phyloP scores from a whole-genome alignment of 2,797 vertebrate genomes.

The Sparidentex hasta region DNA sequence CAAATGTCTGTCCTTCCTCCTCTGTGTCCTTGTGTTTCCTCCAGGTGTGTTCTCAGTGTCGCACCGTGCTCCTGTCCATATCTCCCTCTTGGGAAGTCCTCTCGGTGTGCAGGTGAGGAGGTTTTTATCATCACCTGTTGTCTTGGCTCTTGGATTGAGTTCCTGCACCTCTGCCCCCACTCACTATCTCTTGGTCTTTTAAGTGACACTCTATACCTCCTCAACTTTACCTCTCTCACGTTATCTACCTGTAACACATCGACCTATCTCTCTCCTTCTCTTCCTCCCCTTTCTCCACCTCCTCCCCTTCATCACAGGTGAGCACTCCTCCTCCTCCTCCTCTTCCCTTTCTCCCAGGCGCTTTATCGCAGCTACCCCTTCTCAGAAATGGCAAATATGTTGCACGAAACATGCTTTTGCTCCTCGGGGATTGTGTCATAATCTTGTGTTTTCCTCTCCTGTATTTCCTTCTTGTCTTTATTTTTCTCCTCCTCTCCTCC shows the following conservation, averaged over 20 bases:
- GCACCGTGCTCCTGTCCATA: constrained; percentile 37
- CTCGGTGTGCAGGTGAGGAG: constrained; percentile 62
- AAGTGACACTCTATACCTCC: constrained; percentile 82
- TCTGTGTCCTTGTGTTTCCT: constrained; percentile 14
- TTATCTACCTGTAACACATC: constrained; percentile 71
- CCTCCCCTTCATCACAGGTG: constrained; percentile 51
- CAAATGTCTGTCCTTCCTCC: constrained; percentile 1
- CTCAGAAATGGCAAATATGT: neutral
- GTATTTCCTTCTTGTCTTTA: neutral
- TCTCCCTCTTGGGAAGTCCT: constrained; percentile 32
- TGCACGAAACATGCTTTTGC: constrained; percentile 6
- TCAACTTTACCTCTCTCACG: constrained; percentile 68
- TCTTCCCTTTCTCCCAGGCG: constrained; percentile 23
- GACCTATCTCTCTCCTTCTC: constrained; percentile 60
- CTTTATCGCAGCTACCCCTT: constrained; percentile 6
- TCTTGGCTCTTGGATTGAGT: constrained; percentile 70
- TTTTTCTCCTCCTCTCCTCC: constrained; percentile 5
- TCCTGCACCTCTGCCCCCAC: constrained; percentile 73
- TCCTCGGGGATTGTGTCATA: neutral
- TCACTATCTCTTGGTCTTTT: constrained; percentile 69
- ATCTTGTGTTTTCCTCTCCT: neutral
- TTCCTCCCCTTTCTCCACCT: constrained; percentile 52
- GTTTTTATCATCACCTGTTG: constrained; percentile 74
- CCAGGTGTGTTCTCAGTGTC: constrained; percentile 28
- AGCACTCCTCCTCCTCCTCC: constrained; percentile 31